These are phyloP conservation scores for Synergus gifuensis DNA, from an alignment of 2,888 invertebrate species.

Conservation along the genomic window DNA sequence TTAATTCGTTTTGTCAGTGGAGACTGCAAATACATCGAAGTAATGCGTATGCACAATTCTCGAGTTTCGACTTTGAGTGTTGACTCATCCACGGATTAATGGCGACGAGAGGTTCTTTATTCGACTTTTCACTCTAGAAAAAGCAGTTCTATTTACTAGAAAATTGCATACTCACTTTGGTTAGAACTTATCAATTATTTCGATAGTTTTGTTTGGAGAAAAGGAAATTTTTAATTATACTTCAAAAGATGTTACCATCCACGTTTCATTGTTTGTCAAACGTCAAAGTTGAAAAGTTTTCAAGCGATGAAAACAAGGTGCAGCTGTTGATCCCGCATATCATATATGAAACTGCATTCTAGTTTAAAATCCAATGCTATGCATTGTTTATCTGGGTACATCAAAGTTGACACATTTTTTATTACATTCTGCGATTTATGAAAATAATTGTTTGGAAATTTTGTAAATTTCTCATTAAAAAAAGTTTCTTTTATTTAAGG, in stretches of 20 bases:
- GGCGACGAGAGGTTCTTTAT: not conserved
- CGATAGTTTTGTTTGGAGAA: not conserved
- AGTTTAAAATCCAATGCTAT: not conserved
- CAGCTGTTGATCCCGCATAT: not conserved
- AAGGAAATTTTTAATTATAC: not conserved
- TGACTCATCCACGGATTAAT: slow-evolving; percentile 59
- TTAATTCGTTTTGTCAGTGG: not conserved
- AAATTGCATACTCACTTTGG: not conserved
- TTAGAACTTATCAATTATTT: not conserved
- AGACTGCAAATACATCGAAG: not conserved
- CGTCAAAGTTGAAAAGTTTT: not conserved
- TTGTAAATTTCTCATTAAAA: too few species aligned
- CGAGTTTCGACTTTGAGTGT: not conserved
- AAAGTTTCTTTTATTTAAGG: too few species aligned
- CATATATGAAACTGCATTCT: not conserved
- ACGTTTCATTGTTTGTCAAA: slow-evolving; percentile 20
- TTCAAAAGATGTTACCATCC: not conserved
- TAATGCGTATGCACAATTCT: slow-evolving; percentile 10
- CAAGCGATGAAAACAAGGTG: not conserved
- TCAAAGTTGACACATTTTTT: too few species aligned
- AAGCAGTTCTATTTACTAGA: not conserved
- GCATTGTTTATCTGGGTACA: not conserved
- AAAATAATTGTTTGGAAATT: too few species aligned
- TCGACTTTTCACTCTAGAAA: not conserved
- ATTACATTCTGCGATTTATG: too few species aligned